Conservation (phyloP, 2,888 invertebrate genomes). For the Sturmia bella region DNA sequence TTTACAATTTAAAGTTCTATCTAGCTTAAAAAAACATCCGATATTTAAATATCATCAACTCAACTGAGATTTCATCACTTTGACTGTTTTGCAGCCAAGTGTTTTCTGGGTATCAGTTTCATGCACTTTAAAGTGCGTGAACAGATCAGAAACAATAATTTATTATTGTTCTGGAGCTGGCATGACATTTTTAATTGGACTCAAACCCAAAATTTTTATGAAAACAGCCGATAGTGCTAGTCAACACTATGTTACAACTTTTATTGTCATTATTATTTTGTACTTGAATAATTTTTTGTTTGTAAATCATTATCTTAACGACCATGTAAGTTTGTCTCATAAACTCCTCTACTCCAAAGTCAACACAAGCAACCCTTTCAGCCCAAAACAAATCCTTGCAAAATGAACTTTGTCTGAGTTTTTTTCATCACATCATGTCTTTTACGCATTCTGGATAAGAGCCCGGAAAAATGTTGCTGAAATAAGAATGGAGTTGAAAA, state of each 20-base stretch:
- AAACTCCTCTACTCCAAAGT: not conserved
- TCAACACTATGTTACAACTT: not conserved
- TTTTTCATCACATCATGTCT: not conserved
- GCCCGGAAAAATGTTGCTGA: conserved; percentile 5
- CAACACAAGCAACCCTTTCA: conserved; percentile 8
- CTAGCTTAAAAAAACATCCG: no score
- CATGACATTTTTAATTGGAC: no score
- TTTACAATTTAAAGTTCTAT: no score
- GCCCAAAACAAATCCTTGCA: not conserved
- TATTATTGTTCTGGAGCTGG: no score
- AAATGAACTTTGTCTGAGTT: not conserved
- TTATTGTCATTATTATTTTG: conserved; percentile 19
- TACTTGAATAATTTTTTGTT: conserved; percentile 9
- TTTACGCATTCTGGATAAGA: conserved; percentile 6
- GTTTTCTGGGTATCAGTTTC: no score
- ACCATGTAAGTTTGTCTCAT: not conserved
- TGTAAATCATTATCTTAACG: conserved; percentile 9
- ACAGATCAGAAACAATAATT: no score
- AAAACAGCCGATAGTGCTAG: no score
- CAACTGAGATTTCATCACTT: no score
- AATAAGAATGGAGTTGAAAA: conserved; percentile 6
- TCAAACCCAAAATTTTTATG: no score
- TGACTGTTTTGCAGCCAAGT: no score
- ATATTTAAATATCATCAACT: no score
- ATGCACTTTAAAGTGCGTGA: no score